Base-by-base conservation (phyloP, 2,113 vertebrate species). In the Sceloporus tristichus region DNA sequence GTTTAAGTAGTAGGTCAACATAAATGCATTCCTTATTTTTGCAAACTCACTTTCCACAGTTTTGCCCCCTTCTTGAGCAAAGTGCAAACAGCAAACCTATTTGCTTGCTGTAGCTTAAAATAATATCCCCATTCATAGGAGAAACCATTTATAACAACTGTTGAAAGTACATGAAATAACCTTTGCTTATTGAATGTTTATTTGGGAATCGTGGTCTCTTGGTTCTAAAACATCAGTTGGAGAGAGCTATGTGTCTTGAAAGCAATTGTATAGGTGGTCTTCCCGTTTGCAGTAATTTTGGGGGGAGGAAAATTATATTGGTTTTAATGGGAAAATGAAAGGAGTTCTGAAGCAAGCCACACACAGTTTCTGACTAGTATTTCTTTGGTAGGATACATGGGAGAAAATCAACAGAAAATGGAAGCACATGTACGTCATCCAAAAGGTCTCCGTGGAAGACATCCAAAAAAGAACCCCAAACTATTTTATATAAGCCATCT, bases 1-100 rank as follows among this genome's bases (percentile, higher is more conserved):
- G 90, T 95, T 94, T 94, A 95, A 94, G 87, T 62, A 94, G 84
- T 85, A 91, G 93, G 93, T 87, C 87, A 96, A 86, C 84, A 94
- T 53, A 94, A 94, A 88, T n/a, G 78, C 16, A 59, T 89, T 79
- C 2, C 0, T 79, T 90, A 68, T 93, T 94, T 93, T 91, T 87
- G 91, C 79, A 93, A 38, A 87, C 89, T 89, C 92, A 82, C 74
- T 76, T 18, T 54, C 80, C 85, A 14, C 75, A 92, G 1, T 0
- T 73, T 90, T 77, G 90, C 87, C 86, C 87, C 90, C 38, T 86
- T 88, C 82, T 94, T 83, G 90, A 66, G 0, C 82, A 78, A 91
- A 93, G 11, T 73, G 93, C 90, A 96, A 96, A 96, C 76, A 96
- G 90, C 91, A 91, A 92, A 38, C 25, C 29, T 94, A 42, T 90